phyloP scores from a whole-genome alignment of 2,113 vertebrate species.

The Elephas maximus region DNA sequence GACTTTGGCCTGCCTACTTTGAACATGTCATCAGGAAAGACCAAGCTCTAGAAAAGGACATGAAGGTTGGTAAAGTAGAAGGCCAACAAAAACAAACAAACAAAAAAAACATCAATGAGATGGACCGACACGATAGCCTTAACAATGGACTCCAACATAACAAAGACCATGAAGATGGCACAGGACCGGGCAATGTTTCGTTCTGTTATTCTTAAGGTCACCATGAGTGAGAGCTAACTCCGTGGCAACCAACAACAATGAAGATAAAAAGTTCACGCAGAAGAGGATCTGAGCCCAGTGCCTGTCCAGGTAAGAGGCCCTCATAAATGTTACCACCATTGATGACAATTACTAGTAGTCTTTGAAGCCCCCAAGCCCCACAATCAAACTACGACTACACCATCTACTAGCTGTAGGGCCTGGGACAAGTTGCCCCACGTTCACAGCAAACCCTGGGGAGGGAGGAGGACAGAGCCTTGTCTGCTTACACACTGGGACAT shows the following conservation, averaged over 20 bases:
- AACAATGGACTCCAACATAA: neutral
- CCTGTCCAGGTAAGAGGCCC: rapidly evolving
- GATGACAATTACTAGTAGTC: no score
- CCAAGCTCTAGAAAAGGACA: neutral
- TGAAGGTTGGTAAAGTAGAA: neutral
- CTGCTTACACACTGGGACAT: neutral
- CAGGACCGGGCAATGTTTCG: no score
- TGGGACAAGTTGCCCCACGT: neutral
- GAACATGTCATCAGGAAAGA: neutral
- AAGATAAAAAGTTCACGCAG: neutral
- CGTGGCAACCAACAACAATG: neutral
- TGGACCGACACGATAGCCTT: neutral
- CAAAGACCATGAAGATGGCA: no score
- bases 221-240: no score
- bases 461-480: neutral
- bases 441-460: neutral
- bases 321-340: neutral
- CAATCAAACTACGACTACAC: neutral
- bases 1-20: neutral
- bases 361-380: neutral
- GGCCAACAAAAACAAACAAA: neutral
- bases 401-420: neutral
- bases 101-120: neutral
- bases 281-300: no score
- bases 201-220: no score